A percentile compares a stretch with the other conserved stretches of the same genome.
phyloP scores from a whole-genome alignment of 2,888 invertebrate species.

The Chironomus tentans region DNA sequence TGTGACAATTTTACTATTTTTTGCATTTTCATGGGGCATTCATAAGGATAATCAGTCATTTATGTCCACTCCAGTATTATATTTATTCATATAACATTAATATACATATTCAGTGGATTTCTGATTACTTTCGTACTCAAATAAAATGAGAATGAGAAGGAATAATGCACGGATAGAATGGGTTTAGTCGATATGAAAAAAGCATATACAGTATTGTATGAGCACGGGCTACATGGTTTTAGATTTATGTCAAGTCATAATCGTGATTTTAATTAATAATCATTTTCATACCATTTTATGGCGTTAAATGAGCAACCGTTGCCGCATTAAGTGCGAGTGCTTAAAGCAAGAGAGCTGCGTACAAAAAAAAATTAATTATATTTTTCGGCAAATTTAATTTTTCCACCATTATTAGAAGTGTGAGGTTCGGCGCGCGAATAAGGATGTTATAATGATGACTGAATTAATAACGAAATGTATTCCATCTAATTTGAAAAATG shows the following conservation, averaged over 20 bases:
- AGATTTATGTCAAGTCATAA: constrained; percentile 14
- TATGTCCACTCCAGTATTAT: constrained; percentile 10
- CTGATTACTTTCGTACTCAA: not conserved
- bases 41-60: constrained; percentile 21
- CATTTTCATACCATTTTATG: constrained; percentile 9
- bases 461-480: not conserved
- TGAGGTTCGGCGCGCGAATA: not conserved
- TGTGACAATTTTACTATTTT: not conserved
- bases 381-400: constrained; percentile 6
- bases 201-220: not conserved
- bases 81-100: constrained; percentile 4
- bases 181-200: not conserved
- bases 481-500: not conserved
- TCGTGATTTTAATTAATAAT: constrained; percentile 11
- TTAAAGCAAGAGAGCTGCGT: not conserved
- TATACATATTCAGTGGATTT: not conserved
- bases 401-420: not conserved
- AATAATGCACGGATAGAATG: too few relatives aligned
- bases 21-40: not conserved
- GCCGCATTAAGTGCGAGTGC: not conserved
- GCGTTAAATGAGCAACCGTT: not conserved
- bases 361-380: not conserved
- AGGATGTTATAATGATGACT: not conserved
- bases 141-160: too few relatives aligned
- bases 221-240: not conserved